Percentiles rank a stretch among this genome's conserved stretches.
Conservation (phyloP, 2,888 invertebrate genomes). For the Anarsia innoxiella region DNA sequence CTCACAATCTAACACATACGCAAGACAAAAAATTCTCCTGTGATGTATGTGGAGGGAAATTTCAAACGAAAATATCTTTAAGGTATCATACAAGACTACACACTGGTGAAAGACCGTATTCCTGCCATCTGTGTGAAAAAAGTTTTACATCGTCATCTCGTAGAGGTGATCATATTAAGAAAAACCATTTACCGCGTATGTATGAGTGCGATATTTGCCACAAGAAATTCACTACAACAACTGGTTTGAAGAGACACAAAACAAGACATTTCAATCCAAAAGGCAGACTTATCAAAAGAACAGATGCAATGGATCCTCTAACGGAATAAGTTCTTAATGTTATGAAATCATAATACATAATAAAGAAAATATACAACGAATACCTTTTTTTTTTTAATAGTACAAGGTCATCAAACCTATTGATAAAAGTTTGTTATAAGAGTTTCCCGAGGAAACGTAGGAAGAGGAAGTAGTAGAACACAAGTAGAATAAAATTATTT, state of each 20-base stretch:
- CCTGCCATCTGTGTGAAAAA: conserved; percentile 51
- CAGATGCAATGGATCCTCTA: too few relatives aligned
- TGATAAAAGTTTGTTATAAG: too few relatives aligned
- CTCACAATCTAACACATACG: conserved; percentile 57
- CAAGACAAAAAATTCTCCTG: conserved; percentile 54
- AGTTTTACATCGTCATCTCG: conserved; percentile 54
- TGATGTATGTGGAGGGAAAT: conserved; percentile 48
- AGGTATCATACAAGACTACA: conserved; percentile 53
- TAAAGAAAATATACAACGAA: too few relatives aligned
- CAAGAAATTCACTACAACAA: conserved; percentile 41
- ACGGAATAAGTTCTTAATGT: too few relatives aligned
- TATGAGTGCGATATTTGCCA: conserved; percentile 47
- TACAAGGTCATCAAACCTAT: too few relatives aligned
- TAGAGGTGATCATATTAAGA: conserved; percentile 47
- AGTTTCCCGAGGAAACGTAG: too few relatives aligned
- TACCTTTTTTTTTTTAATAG: too few relatives aligned
- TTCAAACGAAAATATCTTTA: conserved; percentile 51
- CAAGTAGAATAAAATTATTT: too few relatives aligned
- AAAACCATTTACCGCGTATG: conserved; percentile 51
- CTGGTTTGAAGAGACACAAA: conserved; percentile 42
- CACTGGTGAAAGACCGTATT: conserved; percentile 55
- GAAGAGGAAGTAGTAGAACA: too few relatives aligned
- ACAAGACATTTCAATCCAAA: conserved; percentile 50
- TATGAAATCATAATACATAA: too few relatives aligned
- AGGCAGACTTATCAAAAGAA: too few relatives aligned